phyloP scores from a whole-genome alignment of 2,888 invertebrate genomes.

The Cryptops parisi region DNA sequence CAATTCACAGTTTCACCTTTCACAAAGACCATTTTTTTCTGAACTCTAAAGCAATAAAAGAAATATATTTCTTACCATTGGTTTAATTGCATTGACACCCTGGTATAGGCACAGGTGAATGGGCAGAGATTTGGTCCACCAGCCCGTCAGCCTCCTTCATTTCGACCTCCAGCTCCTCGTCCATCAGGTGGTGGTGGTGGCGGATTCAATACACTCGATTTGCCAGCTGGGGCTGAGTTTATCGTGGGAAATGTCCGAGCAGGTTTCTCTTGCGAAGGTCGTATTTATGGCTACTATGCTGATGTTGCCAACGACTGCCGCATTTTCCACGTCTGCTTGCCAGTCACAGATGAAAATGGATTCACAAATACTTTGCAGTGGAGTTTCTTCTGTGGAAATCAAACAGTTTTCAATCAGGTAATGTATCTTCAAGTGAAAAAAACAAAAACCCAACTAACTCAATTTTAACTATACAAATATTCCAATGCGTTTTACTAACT shows the following conservation, averaged over 20 bases:
- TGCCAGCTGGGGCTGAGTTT: constrained; percentile 17
- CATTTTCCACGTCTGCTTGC: constrained; percentile 18
- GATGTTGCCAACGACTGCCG: constrained; percentile 17
- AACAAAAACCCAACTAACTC: too few species aligned
- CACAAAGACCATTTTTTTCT: too few species aligned
- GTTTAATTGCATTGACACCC: too few species aligned
- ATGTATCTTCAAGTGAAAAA: too few species aligned
- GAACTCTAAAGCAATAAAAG: too few species aligned
- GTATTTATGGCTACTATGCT: constrained; percentile 18
- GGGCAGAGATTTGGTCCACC: neutral
- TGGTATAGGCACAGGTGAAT: too few species aligned
- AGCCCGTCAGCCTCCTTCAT: neutral
- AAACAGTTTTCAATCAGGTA: constrained; percentile 19
- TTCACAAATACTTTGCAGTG: constrained; percentile 14
- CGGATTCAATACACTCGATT: neutral
- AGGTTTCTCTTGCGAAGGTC: constrained; percentile 17
- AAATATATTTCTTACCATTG: too few species aligned
- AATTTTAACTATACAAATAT: too few species aligned
- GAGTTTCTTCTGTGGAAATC: constrained; percentile 19
- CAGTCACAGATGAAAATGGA: constrained; percentile 16
- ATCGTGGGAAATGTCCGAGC: constrained; percentile 16
- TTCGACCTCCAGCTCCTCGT: neutral
- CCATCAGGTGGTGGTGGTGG: neutral
- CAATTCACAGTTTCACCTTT: too few species aligned
- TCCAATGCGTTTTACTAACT: too few species aligned